Base-by-base conservation (phyloP, 2,888 invertebrate species). In the Mythimna loreyi region DNA sequence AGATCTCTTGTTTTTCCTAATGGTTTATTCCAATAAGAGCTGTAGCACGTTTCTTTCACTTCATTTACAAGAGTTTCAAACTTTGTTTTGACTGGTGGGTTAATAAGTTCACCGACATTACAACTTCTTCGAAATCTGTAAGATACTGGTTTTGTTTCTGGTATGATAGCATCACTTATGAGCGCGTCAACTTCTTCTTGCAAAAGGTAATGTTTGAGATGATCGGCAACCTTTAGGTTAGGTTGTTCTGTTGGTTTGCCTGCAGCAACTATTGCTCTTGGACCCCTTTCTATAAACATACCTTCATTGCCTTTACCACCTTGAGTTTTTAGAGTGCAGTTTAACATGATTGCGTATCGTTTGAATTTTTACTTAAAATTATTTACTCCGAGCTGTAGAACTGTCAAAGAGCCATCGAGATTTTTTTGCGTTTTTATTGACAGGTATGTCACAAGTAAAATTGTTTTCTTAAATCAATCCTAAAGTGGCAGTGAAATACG, bases 121-220 rank as follows among this genome's bases (percentile, higher is more conserved):
- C 9, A n/a, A 19, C 19, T 64, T 3, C 6, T 84, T 85, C 1
- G n/a, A 16, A 21, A 13, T 55, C 3, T 21, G 33, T 33, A 6
- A 33, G n/a, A 6, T 21, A 6, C 7, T 56, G 36, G 16, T 4
- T 9, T 50, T 6, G 23, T 33, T 63, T 25, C 56, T 45, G 88
- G 88, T 21, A 78, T 69, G 5, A 90, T 81, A 3, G 86, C 72
- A 75, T 92, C 90, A 56, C 68, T 61, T 11, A 90, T 58, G 0
- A 91, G 81, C n/a, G 88, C 86, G 61, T 89, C 86, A 0, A 85
- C 87, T 81, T 88, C 85, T n/a, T 91, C 90, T 81, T 89, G 84
- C 33, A 90, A 67, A 2, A 68, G 63, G 55, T 88, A 90, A 52
- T 84, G 80, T 40, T 81, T 66, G 1, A 91, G 67, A 58, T 62